These are phyloP conservation scores for Oscheius sp. DNA, from an alignment of 2,888 invertebrate genomes.

Conservation along the genomic window DNA sequence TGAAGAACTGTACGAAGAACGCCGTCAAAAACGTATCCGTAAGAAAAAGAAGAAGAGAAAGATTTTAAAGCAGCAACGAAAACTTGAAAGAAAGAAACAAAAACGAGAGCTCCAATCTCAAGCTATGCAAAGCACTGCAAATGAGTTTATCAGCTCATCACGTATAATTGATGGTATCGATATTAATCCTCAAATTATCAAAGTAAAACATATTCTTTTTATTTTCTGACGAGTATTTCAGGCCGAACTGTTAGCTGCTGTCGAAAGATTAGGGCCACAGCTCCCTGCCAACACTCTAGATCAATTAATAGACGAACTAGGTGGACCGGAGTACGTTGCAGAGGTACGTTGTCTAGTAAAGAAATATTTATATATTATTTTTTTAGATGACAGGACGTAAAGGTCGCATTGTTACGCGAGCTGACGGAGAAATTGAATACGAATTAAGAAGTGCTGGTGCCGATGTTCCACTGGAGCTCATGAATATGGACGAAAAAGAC, in stretches of 20 bases:
- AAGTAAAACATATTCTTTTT: constrained; percentile 36
- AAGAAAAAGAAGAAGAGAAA: constrained; percentile 76
- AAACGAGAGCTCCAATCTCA: constrained; percentile 75
- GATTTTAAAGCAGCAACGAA: constrained; percentile 44
- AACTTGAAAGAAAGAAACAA: constrained; percentile 76
- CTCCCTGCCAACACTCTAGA: constrained; percentile 97
- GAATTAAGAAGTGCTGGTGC: constrained; percentile 86
- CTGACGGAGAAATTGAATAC: constrained; percentile 91
- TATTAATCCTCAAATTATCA: constrained; percentile 62
- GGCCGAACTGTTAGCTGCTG: constrained; percentile 85
- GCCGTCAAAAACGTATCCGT: constrained; percentile 78
- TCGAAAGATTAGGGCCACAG: constrained; percentile 87
- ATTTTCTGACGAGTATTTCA: constrained; percentile 80
- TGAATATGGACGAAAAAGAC: constrained; percentile 88
- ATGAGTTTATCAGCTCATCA: constrained; percentile 65
- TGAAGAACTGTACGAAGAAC: constrained; percentile 68
- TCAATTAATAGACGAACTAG: constrained; percentile 96
- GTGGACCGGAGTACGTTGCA: constrained; percentile 96
- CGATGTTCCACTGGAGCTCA: constrained; percentile 94
- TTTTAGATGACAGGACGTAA: constrained; percentile 94
- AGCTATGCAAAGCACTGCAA: constrained; percentile 58
- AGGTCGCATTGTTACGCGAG: constrained; percentile 84
- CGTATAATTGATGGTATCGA: constrained; percentile 57
- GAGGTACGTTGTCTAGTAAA: constrained; percentile 79
- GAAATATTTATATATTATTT: constrained; percentile 4